Evolutionary conservation across 1,140 invertebrate species (phyloP).

Genomic region (Sipha flava): DNA sequence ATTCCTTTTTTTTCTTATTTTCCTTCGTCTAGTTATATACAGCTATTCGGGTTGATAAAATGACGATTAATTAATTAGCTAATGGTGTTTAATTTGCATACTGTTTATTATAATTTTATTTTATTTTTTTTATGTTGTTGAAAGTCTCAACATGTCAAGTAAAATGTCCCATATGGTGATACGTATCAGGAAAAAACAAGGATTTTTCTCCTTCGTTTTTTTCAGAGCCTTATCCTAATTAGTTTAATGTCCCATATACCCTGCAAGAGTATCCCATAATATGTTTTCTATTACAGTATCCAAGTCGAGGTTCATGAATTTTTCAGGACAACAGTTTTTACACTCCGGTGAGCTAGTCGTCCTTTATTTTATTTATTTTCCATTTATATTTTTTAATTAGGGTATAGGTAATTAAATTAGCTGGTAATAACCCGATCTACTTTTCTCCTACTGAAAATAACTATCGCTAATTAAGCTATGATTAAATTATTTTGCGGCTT

Average conservation of each 20-base stretch:
- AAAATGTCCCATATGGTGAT: neutral
- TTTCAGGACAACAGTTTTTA: conserved; percentile 18
- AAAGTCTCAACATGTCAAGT: neutral
- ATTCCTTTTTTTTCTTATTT: no score
- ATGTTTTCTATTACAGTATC: conserved; percentile 10
- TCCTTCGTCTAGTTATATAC: no score
- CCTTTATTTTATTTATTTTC: neutral
- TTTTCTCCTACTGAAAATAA: neutral
- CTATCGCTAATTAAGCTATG: neutral
- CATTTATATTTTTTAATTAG: neutral
- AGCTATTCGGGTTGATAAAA: neutral
- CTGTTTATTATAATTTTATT: neutral
- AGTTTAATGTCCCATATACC: neutral
- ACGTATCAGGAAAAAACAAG: neutral
- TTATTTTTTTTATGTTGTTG: neutral
- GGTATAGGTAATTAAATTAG: neutral
- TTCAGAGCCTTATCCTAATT: conserved; percentile 6
- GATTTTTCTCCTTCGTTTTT: neutral
- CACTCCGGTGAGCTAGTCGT: neutral
- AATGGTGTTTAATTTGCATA: neutral
- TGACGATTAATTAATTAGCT: neutral
- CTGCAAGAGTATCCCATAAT: neutral
- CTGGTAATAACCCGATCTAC: neutral
- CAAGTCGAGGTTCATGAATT: conserved; percentile 1
- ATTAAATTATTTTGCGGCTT: neutral